These are phyloP conservation scores for Scaptomyza pallida DNA, from an alignment of 1,140 invertebrate genomes.

Conservation along the genomic window DNA sequence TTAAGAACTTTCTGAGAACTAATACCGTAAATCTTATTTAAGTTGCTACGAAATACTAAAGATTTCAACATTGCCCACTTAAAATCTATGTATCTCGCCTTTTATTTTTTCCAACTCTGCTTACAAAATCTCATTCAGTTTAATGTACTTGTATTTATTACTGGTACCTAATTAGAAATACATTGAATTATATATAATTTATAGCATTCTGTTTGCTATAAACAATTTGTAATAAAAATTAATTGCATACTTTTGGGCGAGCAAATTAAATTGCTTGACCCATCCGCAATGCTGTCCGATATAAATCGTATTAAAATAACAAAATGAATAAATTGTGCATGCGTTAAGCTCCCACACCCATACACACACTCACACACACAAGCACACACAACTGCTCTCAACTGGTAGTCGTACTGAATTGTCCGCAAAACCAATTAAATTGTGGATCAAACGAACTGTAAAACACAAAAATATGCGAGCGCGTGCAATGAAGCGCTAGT, in stretches of 20 bases:
- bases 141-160: no score
- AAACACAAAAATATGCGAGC: conserved; percentile 60
- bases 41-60: no score
- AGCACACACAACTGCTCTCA: background rate
- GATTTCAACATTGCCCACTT: no score
- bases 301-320: conserved; percentile 38
- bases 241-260: conserved; percentile 39
- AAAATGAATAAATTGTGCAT: conserved; percentile 39
- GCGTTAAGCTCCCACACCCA: conserved; percentile 4
- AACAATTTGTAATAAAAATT: conserved; percentile 17
- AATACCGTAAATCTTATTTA: no score
- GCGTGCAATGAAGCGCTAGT: conserved; percentile 35
- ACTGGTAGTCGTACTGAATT: conserved; percentile 5
- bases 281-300: background rate
- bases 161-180: no score
- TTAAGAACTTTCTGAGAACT: no score
- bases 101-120: no score
- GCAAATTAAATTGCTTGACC: conserved; percentile 24
- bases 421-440: conserved; percentile 73
- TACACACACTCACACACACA: background rate
- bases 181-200: conserved; percentile 12
- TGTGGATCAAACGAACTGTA: conserved; percentile 61
- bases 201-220: background rate
- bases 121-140: no score
- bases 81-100: no score